Base-by-base conservation (phyloP, 2,888 invertebrate genomes). In the Mythimna impura region DNA sequence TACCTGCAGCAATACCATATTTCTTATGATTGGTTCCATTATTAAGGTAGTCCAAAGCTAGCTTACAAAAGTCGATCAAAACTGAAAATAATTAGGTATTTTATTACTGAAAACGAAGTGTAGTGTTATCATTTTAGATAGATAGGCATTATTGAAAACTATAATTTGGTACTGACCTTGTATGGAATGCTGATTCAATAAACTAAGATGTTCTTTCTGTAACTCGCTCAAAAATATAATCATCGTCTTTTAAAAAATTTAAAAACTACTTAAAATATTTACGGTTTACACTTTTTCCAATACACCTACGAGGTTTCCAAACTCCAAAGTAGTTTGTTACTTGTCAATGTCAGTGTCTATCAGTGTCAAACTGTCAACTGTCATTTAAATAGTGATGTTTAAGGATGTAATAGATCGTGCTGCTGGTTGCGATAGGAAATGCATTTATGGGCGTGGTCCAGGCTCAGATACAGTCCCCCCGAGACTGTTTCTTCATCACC, bases 21-120 rank as follows among this genome's bases (percentile, higher is more conserved):
- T 97, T 94, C 90, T 97, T 97, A 20, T 93, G 87, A 91, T 97
- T 97, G 30, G 96, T 95, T 22, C 98, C 98, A 93, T 97, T 97
- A 76, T 96, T 96, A 43, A 98, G 88, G 90, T 97, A 98, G 87
- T 97, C 97, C 76, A 97, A 93, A 2, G 97, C 96, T 70, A 98
- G 91, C 91, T 97, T 97, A 90, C 97, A 98, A 88, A 98, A 97
- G 91, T 98, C 97, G 73, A 97, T 97, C 30, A 98, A 89, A 81
- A 97, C 97, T 98, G 93, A 66, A 96, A 78, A 61, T 22, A 68
- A 74, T 14, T 9, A 58, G 30, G 34, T 34, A 63, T 30, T 22
- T 2, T 52, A 50, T 1, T 12, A 54, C 50, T 69, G 9, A 22
- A 54, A n/a, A 55, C 25, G 14, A 36, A 68, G 7, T 20, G 30